These are phyloP conservation scores for Himalopsyche kuldschensis DNA, from an alignment of 2,888 invertebrate species.

Conservation along the genomic window DNA sequence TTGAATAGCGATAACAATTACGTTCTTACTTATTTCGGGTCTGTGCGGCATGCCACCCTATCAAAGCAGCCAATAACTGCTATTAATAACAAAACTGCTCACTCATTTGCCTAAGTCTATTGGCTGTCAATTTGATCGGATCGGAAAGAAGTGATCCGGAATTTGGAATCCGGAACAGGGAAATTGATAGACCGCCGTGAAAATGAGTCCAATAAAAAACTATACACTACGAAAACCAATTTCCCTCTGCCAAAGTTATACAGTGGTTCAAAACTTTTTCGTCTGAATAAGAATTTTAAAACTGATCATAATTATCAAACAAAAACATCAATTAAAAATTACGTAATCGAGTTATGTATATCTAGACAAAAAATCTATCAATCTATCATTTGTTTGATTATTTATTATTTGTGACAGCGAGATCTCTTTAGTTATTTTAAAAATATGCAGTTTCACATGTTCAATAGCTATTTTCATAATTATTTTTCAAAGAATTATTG, in stretches of 20 bases:
- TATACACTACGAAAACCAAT: constrained; percentile 27
- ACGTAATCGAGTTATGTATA: neutral
- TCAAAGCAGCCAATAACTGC: neutral
- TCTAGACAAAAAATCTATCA: neutral
- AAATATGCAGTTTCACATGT: too few relatives aligned
- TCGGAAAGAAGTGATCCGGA: neutral
- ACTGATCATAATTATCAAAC: neutral
- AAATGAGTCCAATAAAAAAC: constrained; percentile 23
- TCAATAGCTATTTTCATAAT: too few relatives aligned
- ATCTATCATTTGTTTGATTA: neutral
- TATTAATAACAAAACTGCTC: neutral
- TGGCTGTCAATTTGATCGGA: constrained; percentile 24
- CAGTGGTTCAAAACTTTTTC: neutral
- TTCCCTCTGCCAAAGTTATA: neutral
- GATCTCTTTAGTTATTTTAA: neutral
- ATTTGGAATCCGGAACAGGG: neutral
- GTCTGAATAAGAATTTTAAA: neutral
- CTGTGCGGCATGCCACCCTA: neutral
- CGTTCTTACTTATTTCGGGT: neutral
- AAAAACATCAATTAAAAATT: neutral
- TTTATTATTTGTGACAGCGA: neutral
- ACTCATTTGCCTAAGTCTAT: constrained; percentile 28
- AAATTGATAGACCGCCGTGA: constrained; percentile 23
- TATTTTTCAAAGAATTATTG: too few relatives aligned
- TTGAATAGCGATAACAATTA: too few relatives aligned